Percentiles rank a stretch among this genome's conserved stretches.
Evolutionary conservation across 2,888 invertebrate genomes (phyloP).

Genomic region (Aquatica leii): DNA sequence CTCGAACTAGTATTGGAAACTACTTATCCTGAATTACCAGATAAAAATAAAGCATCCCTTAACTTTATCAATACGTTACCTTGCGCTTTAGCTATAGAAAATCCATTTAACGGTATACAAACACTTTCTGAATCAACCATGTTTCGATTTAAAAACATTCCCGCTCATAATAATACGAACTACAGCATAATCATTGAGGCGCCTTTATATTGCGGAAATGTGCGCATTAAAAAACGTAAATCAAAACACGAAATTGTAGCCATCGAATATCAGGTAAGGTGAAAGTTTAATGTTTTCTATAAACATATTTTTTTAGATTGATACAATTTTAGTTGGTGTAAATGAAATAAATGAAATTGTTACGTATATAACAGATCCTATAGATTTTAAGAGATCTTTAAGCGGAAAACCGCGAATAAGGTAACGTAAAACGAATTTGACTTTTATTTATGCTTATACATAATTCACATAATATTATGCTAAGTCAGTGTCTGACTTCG

Average conservation of each 20-base stretch:
- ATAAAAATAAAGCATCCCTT: conserved; percentile 61
- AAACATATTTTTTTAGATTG: conserved; percentile 48
- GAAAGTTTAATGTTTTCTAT: neutral
- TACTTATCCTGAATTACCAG: conserved; percentile 59
- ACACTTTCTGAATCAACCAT: conserved; percentile 51
- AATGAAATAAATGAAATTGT: conserved; percentile 60
- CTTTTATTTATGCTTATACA: neutral
- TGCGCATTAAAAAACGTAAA: conserved; percentile 24
- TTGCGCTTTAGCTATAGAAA: conserved; percentile 63
- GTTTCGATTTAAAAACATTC: conserved; percentile 53
- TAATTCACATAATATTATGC: conserved; percentile 3
- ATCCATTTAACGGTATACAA: conserved; percentile 50
- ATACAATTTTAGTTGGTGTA: conserved; percentile 58
- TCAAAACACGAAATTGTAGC: conserved; percentile 31
- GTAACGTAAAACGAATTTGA: too few relatives aligned
- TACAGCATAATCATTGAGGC: conserved; percentile 55
- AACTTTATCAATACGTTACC: conserved; percentile 71
- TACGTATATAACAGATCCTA: conserved; percentile 66
- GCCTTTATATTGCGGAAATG: conserved; percentile 49
- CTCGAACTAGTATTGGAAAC: conserved; percentile 66
- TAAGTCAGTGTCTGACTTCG: too few relatives aligned
- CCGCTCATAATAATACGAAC: conserved; percentile 51
- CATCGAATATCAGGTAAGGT: conserved; percentile 36
- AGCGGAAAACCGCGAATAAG: conserved; percentile 71
- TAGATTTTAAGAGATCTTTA: conserved; percentile 67